These are phyloP conservation scores for Catocala sponsa DNA, from an alignment of 2,888 invertebrate genomes.

Conservation along the genomic window DNA sequence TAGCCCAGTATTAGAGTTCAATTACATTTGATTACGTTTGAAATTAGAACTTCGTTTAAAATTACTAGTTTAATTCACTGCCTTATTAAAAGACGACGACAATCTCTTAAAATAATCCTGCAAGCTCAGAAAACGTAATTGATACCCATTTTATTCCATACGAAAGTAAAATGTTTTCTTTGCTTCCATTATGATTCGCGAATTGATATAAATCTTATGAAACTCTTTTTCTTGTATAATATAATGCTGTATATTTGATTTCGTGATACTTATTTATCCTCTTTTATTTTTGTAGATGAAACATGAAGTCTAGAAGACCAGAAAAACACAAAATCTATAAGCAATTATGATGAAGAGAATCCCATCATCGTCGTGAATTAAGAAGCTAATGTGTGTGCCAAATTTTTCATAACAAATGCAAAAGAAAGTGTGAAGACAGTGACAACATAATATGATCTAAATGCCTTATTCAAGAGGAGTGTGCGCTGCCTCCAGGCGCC, in stretches of 20 bases:
- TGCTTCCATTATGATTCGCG: too few species aligned
- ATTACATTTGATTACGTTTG: constrained; percentile 20
- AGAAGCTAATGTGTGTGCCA: constrained; percentile 48
- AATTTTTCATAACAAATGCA: constrained; percentile 18
- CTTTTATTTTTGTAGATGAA: constrained; percentile 54
- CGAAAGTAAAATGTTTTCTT: too few species aligned
- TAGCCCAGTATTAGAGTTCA: constrained; percentile 28
- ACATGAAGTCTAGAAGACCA: constrained; percentile 28
- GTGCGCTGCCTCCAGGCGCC: constrained; percentile 83
- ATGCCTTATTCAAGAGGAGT: constrained; percentile 82
- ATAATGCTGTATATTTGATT: neutral
- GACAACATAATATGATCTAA: constrained; percentile 81
- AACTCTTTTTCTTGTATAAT: too few species aligned
- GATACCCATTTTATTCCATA: too few species aligned
- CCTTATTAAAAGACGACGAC: neutral
- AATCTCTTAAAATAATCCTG: neutral
- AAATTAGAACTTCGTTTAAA: neutral
- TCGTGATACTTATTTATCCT: constrained; percentile 4
- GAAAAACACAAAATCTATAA: constrained; percentile 12
- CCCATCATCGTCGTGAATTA: constrained; percentile 40
- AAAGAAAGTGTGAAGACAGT: constrained; percentile 74
- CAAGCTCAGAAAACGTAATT: neutral
- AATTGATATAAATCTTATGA: neutral
- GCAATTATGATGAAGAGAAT: constrained; percentile 38
- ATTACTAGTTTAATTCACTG: neutral